Percentiles rank a stretch among this genome's conserved stretches.
Evolutionary conservation across 2,113 vertebrate species (phyloP).

Genomic region (Cervus canadensis): DNA sequence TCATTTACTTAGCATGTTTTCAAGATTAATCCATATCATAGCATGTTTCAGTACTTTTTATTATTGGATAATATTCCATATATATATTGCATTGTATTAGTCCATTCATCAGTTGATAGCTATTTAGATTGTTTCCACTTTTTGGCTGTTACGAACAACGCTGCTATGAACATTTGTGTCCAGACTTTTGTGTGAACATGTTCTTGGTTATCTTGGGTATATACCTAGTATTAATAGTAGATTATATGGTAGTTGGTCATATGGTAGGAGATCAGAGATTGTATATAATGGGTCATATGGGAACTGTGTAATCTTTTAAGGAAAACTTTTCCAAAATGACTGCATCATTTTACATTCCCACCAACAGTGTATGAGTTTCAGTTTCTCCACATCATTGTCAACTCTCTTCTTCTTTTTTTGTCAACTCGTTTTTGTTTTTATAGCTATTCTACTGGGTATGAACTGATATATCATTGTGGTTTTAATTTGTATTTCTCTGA

Average conservation of each 20-base stretch:
- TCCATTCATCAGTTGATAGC: not conserved
- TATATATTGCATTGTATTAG: not conserved
- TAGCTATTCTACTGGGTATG: not conserved
- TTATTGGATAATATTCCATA: not conserved
- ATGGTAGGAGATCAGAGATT: not conserved
- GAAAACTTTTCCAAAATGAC: not conserved
- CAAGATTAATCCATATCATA: not conserved
- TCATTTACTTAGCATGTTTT: not conserved
- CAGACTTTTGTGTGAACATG: not conserved
- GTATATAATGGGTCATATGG: not conserved
- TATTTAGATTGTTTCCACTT: not conserved
- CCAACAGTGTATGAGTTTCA: not conserved
- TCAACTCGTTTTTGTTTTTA: not conserved
- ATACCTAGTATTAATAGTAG: not conserved
- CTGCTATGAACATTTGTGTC: not conserved
- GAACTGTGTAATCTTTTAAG: not conserved
- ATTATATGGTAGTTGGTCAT: no score
- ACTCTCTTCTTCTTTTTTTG: not conserved
- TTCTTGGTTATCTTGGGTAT: not conserved
- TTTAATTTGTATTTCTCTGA: not conserved
- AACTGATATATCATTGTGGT: not conserved
- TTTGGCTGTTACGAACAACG: not conserved
- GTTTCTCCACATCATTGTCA: not conserved
- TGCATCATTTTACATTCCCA: not conserved
- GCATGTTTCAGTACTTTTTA: not conserved